Conservation (phyloP, 2,797 vertebrate genomes). For the Sebastes minor region DNA sequence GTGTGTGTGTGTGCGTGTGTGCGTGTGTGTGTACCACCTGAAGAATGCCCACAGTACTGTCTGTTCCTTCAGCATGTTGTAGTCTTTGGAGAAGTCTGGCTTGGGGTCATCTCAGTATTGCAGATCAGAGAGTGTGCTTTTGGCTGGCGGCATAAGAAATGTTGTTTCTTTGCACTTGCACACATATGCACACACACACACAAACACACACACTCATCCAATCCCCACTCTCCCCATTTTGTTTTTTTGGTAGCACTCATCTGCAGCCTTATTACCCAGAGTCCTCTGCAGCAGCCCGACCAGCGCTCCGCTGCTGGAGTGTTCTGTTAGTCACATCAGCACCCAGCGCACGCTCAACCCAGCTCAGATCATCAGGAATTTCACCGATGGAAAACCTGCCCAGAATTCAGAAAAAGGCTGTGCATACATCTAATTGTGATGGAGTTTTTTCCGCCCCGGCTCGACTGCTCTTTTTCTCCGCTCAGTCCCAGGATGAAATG, state of each 20-base stretch:
- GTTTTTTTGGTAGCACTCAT: constrained; percentile 71
- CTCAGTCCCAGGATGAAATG: constrained; percentile 48
- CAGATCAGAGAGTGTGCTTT: constrained; percentile 37
- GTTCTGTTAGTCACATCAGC: constrained; percentile 77
- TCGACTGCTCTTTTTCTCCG: constrained; percentile 50
- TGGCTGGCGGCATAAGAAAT: constrained; percentile 29
- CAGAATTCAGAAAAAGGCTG: constrained; percentile 77
- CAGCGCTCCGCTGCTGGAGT: constrained; percentile 54
- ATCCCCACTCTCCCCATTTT: constrained; percentile 45
- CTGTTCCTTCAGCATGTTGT: constrained; percentile 19
- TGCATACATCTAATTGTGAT: constrained; percentile 75
- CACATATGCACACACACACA: constrained; percentile 1
- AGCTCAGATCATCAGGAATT: constrained; percentile 81
- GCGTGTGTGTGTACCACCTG: neutral
- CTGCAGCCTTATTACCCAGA: constrained; percentile 77
- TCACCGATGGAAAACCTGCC: constrained; percentile 78
- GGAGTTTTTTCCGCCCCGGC: constrained; percentile 56
- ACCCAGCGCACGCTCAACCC: constrained; percentile 71
- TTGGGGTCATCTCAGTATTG: constrained; percentile 32
- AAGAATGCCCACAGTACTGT: neutral
- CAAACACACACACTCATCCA: constrained; percentile 2
- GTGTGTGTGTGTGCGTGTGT: neutral
- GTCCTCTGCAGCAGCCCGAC: constrained; percentile 68
- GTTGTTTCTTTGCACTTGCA: constrained; percentile 17
- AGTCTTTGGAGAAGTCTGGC: constrained; percentile 28